phyloP scores from a whole-genome alignment of 1,140 invertebrate species.

The Drosophila albomicans region DNA sequence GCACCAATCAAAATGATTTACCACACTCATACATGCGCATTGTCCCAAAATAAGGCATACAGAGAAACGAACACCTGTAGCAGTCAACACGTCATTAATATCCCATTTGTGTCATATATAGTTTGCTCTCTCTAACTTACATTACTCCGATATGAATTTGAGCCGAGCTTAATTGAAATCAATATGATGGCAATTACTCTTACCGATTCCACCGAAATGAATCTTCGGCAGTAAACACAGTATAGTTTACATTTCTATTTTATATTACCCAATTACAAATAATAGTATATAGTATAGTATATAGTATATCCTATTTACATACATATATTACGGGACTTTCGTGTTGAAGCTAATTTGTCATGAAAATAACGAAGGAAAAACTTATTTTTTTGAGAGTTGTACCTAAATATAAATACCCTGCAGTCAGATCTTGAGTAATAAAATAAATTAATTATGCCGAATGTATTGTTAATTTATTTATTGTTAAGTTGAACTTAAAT shows the following conservation, averaged over 20 bases:
- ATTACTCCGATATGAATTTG: neutral
- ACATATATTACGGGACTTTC: neutral
- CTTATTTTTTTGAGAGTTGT: neutral
- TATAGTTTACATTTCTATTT: slow-evolving; percentile 1
- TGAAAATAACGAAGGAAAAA: no score
- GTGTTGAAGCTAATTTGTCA: slow-evolving; percentile 1
- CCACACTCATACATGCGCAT: neutral
- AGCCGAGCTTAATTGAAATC: slow-evolving; percentile 8
- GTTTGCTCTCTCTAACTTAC: slow-evolving; percentile 16
- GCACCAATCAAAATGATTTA: slow-evolving; percentile 16
- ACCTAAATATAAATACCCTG: neutral
- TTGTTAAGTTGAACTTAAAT: no score
- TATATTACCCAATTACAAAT: neutral
- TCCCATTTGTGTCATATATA: slow-evolving; percentile 7
- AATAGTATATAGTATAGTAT: no score
- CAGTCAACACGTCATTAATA: slow-evolving; percentile 2
- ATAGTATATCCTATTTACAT: neutral
- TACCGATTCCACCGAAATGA: no score
- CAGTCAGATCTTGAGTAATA: neutral
- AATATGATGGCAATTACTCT: neutral
- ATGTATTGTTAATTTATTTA: neutral
- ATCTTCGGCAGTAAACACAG: neutral
- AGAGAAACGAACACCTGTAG: slow-evolving; percentile 25
- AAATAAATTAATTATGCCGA: neutral
- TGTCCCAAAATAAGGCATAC: neutral